Evolutionary conservation across 2,888 invertebrate species (phyloP).

Genomic region (Agonum fuliginosum): DNA sequence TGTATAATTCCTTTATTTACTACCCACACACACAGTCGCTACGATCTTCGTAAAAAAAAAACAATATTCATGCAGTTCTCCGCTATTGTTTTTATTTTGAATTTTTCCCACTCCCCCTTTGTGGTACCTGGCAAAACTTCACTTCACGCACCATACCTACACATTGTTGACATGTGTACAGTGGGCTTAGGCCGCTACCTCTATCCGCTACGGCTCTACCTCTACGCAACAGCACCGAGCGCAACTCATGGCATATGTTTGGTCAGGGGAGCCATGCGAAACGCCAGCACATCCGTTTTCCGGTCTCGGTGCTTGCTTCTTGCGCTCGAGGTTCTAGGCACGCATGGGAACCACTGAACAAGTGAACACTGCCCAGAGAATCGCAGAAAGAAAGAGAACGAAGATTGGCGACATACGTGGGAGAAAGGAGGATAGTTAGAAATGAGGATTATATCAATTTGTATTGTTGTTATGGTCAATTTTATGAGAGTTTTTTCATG

Average conservation of each 20-base stretch:
- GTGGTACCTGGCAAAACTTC: background rate
- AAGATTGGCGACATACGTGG: background rate
- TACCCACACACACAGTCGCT: too few species aligned
- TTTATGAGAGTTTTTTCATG: too few species aligned
- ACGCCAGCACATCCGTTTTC: slow-evolving; percentile 56
- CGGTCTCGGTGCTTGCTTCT: slow-evolving; percentile 24
- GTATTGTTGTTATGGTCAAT: too few species aligned
- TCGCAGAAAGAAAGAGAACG: background rate
- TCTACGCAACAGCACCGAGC: background rate
- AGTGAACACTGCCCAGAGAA: background rate
- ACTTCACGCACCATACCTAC: background rate
- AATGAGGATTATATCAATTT: too few species aligned
- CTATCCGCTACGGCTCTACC: too few species aligned
- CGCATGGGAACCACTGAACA: slow-evolving; percentile 48
- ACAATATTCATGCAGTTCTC: too few species aligned
- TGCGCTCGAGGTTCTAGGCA: slow-evolving; percentile 7
- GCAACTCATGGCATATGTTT: slow-evolving; percentile 52
- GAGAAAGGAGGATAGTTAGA: background rate
- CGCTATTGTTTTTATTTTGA: too few species aligned
- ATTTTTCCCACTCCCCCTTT: background rate
- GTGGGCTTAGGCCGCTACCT: background rate
- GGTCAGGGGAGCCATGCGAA: slow-evolving; percentile 54
- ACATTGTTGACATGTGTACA: background rate
- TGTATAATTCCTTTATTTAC: too few species aligned
- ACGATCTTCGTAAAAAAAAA: too few species aligned